These are phyloP conservation scores for Latrodectus elegans DNA, from an alignment of 2,888 invertebrate species.

Conservation along the genomic window DNA sequence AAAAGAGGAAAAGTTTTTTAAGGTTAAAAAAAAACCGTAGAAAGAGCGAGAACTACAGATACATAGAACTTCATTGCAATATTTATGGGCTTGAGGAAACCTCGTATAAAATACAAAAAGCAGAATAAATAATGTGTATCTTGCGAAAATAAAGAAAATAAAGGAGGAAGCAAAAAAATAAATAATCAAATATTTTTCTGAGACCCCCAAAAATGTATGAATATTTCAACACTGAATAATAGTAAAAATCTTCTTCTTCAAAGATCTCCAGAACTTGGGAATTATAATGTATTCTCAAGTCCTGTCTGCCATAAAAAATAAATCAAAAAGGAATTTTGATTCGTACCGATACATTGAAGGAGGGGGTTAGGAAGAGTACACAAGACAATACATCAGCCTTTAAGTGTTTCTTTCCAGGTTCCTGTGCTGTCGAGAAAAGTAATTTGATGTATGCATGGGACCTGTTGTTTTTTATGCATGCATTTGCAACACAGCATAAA, in stretches of 20 bases:
- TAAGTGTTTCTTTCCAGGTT: conserved; percentile 34
- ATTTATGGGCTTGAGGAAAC: conserved; percentile 34
- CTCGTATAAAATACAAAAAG: conserved; percentile 38
- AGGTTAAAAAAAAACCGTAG: neutral
- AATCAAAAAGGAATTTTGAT: conserved; percentile 21
- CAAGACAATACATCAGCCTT: conserved; percentile 27
- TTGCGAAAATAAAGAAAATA: conserved; percentile 4
- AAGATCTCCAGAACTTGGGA: conserved; percentile 26
- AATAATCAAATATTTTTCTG: neutral
- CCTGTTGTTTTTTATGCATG: neutral
- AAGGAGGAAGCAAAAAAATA: conserved; percentile 16
- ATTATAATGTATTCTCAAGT: conserved; percentile 38
- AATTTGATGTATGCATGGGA: neutral
- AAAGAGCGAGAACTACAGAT: conserved; percentile 20
- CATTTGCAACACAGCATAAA: neutral
- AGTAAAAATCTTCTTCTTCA: conserved; percentile 32
- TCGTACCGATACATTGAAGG: conserved; percentile 17
- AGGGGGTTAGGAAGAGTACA: neutral
- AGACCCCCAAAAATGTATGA: conserved; percentile 45
- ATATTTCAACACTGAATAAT: conserved; percentile 58
- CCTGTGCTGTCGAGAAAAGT: conserved; percentile 21
- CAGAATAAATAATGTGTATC: conserved; percentile 39
- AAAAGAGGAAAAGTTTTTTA: too few species aligned
- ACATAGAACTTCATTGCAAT: conserved; percentile 18
- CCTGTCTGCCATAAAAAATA: conserved; percentile 37